Evolutionary conservation across 1,140 invertebrate species (phyloP).

Genomic region (Euschistus heros): DNA sequence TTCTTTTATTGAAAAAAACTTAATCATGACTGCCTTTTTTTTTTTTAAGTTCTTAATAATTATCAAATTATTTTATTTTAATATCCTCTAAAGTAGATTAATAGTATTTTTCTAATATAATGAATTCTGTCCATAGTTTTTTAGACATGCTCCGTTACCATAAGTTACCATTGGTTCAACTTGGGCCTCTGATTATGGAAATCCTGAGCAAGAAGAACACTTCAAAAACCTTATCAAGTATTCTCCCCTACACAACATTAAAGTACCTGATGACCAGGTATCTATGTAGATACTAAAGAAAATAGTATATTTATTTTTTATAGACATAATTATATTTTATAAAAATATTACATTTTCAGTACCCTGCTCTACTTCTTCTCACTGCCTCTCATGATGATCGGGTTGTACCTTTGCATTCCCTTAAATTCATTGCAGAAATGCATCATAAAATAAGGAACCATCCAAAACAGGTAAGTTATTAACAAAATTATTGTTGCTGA

Average conservation of each 20-base stretch:
- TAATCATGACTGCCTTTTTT: too few species aligned
- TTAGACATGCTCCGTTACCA: slow-evolving; percentile 96
- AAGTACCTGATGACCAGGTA: slow-evolving; percentile 44
- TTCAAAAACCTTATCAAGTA: slow-evolving; percentile 84
- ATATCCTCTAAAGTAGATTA: too few species aligned
- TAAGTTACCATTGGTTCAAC: slow-evolving; percentile 94
- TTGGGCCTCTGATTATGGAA: slow-evolving; percentile 94
- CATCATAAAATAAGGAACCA: slow-evolving; percentile 60
- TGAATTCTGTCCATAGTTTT: slow-evolving; percentile 53
- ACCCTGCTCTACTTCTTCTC: slow-evolving; percentile 80
- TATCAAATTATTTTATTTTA: too few species aligned
- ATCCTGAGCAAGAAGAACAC: slow-evolving; percentile 74
- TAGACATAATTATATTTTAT: background rate
- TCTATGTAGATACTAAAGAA: background rate
- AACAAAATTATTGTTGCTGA: background rate
- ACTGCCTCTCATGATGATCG: slow-evolving; percentile 98
- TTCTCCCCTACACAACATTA: slow-evolving; percentile 92
- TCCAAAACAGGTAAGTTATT: slow-evolving; percentile 40
- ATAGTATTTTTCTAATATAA: too few species aligned
- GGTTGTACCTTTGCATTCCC: slow-evolving; percentile 88
- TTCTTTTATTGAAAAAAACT: too few species aligned
- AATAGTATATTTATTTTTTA: background rate
- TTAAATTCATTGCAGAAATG: slow-evolving; percentile 87
- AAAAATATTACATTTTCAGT: slow-evolving; percentile 43
- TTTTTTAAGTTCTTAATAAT: too few species aligned